Evolutionary conservation across 2,797 vertebrate genomes (phyloP).

Genomic region (Natrix natrix): DNA sequence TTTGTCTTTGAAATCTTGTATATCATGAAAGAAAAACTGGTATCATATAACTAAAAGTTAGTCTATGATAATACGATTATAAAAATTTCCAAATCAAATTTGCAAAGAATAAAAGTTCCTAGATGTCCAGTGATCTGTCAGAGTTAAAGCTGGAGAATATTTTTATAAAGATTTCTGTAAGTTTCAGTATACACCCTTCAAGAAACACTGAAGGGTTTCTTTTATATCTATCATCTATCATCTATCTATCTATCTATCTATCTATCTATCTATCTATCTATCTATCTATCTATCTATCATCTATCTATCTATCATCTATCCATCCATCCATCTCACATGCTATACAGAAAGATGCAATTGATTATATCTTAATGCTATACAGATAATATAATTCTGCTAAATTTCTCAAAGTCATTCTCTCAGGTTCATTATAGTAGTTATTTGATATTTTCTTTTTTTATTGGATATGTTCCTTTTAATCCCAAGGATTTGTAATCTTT

Average conservation of each 20-base stretch:
- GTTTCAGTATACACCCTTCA: not conserved
- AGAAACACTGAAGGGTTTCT: not conserved
- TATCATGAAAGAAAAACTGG: not conserved
- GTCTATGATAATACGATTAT: not conserved
- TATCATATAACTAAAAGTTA: not conserved
- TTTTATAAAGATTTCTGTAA: not conserved
- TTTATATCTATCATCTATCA: too few relatives aligned
- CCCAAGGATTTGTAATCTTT: not conserved
- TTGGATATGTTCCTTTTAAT: not conserved
- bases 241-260: too few relatives aligned
- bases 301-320: too few relatives aligned
- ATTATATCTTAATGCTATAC: not conserved
- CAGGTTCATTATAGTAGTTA: not conserved
- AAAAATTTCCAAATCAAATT: not conserved
- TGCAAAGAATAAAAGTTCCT: not conserved
- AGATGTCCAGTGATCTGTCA: not conserved
- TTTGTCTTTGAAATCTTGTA: not conserved
- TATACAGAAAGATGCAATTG: not conserved
- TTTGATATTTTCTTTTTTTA: not conserved
- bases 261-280: too few relatives aligned
- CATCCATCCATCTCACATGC: not conserved
- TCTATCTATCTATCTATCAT: too few relatives aligned
- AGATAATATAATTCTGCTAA: not conserved
- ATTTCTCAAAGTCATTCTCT: constrained; percentile 10
- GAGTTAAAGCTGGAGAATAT: not conserved